Base-by-base conservation (phyloP, 2,888 invertebrate genomes). In the Pyrochroa serraticornis region DNA sequence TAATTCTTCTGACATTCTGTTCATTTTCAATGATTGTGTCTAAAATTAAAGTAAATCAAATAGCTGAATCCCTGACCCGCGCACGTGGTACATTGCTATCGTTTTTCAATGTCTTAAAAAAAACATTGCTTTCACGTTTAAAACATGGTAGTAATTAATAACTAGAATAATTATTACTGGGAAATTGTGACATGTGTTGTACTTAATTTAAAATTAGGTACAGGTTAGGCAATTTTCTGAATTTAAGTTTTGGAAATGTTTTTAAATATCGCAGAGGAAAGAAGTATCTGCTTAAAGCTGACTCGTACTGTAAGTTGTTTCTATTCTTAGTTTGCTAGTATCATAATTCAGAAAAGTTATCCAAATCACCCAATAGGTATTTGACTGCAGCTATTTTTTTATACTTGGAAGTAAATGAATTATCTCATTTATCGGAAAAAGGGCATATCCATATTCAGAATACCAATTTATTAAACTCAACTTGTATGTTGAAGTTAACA, bases 11-110 rank as follows among this genome's bases (percentile, higher is more conserved):
- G 47, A 6, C 46, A 35, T 46, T 53, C 38, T 36, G 46, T 53
- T 53, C 53, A 53, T 53, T 53, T 45, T 53, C 53, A 46, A 53
- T 45, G 53, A 13, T 53, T 53, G 53, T 53, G 46, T 53, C 53
- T 31, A 45, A 53, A 53, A 53, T 46, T 53, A 9, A 53, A 53
- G 45, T 53, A 53, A 46, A 53, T 53, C 38, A 46, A 37, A 46
- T 53, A 53, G 45, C 53, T 53, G 45, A 53, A 46, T 46, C 38
- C n/a, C 38, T 46, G 45, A 36, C 52, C 36, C 14, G 13, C 36
- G 47, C 35, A 35, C 47, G 30, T 39, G 39, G 39, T 31, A 46
- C n/a, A 33, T 44, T 44, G 32, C 32, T 12, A 36, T 14, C 36
- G 46, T 46, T 46, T 46, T 46, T 7, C 46, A 46, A 2, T 46